Base-by-base conservation (phyloP, 2,113 vertebrate species). In the Sander vitreus region DNA sequence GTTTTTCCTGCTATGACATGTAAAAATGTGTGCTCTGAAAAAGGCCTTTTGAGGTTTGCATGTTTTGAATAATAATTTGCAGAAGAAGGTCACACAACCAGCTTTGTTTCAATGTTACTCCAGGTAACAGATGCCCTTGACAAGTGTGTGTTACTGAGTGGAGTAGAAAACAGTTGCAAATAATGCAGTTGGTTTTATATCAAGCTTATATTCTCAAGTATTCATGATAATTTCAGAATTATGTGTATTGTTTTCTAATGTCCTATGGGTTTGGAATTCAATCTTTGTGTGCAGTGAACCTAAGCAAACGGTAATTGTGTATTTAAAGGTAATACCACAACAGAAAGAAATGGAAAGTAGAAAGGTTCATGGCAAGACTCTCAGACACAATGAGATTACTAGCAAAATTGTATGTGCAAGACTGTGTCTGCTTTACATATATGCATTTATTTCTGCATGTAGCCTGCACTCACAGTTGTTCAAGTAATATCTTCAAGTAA, bases 41-140 rank as follows among this genome's bases (percentile, higher is more conserved):
- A 63, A 62, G 54, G 25, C 30, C 30, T 25, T 4, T n/a, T 58
- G 33, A 60, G 75, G n/a, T 58, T 51, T 82, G 45, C 33, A 30
- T 79, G 74, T 79, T 70, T 76, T 71, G 76, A 79, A 76, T 67
- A 36, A 2, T 18, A 66, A 75, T 78, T 58, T 54, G 36, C 51
- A 27, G 23, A 65, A 80, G 30, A 48, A 85, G 73, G 80, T 80
- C 23, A 39, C 62, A 73, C 36, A 25, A 25, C 5, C 27, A 33
- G 54, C 60, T 62, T 48, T 73, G 39, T 45, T 76, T 33, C 25
- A 47, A 10, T 65, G 63, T 69, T 80, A 51, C 55, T 69, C 1
- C 53, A 59, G 23, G 25, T 68, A 67, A 59, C 51, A 59, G 68
- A 83, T 73, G 57, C 19, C 76, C 55, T 73, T 73, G 72, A 53